A percentile compares a stretch with the other conserved stretches of the same genome.
These are phyloP conservation scores for Enteromius unitaeniatus DNA, from an alignment of 2,797 vertebrate genomes.

Conservation along the genomic window DNA sequence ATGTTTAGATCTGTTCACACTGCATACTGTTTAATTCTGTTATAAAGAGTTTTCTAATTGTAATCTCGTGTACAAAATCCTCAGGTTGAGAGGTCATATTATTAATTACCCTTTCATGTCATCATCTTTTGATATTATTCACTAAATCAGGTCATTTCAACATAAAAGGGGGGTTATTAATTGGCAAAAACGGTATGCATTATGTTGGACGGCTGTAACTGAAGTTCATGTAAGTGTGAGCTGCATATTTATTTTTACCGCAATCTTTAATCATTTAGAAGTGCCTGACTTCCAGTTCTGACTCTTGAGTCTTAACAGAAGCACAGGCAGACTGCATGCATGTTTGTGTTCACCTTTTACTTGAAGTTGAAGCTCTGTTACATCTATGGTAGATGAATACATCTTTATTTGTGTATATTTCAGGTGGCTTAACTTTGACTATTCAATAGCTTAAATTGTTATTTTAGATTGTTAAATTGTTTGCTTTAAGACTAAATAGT, in stretches of 20 bases:
- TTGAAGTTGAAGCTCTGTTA: not conserved
- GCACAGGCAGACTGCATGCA: not conserved
- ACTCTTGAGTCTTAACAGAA: constrained; percentile 15
- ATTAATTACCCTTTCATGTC: not conserved
- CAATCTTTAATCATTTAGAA: constrained; percentile 39
- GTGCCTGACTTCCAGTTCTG: constrained; percentile 41
- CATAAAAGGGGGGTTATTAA: not conserved
- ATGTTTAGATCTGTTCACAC: not conserved
- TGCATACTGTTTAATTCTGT: not conserved
- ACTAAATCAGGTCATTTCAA: not conserved
- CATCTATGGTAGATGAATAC: not conserved
- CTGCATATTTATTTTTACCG: constrained; percentile 35
- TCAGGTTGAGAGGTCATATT: constrained; percentile 3
- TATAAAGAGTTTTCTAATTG: not conserved
- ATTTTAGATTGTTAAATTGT: not conserved
- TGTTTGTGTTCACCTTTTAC: not conserved
- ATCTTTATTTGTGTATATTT: not conserved
- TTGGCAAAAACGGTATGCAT: not conserved
- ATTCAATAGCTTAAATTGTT: not conserved
- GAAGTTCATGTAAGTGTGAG: constrained; percentile 3
- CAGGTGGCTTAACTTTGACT: not conserved
- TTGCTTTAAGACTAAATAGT: not conserved
- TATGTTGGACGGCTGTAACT: not conserved
- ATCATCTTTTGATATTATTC: not conserved
- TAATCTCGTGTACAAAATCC: not conserved